Evolutionary conservation across 1,140 invertebrate species (phyloP).

Genomic region (Anadara kagoshimensis): DNA sequence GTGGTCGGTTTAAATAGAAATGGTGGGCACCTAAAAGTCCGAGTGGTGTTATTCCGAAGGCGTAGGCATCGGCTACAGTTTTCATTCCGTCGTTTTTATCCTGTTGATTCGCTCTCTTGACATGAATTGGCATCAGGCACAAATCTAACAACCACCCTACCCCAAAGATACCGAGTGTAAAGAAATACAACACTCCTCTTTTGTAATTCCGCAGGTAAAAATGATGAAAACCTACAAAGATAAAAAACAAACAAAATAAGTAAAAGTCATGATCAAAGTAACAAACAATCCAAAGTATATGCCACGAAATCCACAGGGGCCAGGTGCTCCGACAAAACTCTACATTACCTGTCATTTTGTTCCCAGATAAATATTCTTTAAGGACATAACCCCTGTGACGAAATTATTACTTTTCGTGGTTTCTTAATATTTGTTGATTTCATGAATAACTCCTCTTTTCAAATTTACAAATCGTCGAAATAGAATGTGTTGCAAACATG

Average conservation of each 20-base stretch:
- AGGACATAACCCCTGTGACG: too few species aligned
- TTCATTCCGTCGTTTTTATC: slow-evolving; percentile 7
- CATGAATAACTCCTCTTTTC: too few species aligned
- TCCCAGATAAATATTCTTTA: too few species aligned
- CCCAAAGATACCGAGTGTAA: slow-evolving; percentile 59
- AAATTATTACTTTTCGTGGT: too few species aligned
- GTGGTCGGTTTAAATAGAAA: slow-evolving; percentile 53
- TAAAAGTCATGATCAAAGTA: too few species aligned
- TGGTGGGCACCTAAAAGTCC: slow-evolving; percentile 60
- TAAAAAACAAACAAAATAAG: neutral
- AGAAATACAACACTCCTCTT: slow-evolving; percentile 54
- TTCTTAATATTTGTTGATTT: too few species aligned
- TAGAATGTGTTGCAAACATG: too few species aligned
- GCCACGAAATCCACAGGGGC: too few species aligned
- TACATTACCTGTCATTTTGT: too few species aligned
- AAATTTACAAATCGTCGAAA: too few species aligned
- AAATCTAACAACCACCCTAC: slow-evolving; percentile 59
- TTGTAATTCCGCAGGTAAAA: slow-evolving; percentile 56
- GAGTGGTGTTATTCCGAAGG: slow-evolving; percentile 49
- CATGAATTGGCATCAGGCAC: slow-evolving; percentile 57
- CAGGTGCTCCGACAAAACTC: too few species aligned
- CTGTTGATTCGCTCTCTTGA: slow-evolving; percentile 50
- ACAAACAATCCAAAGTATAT: too few species aligned
- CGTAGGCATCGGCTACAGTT: slow-evolving; percentile 20
- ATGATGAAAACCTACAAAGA: slow-evolving; percentile 58